Evolutionary conservation across 2,888 invertebrate genomes (phyloP), one percentile per base, ranked within the genome.

Genomic region (Chrysolina oricalcia): DNA sequence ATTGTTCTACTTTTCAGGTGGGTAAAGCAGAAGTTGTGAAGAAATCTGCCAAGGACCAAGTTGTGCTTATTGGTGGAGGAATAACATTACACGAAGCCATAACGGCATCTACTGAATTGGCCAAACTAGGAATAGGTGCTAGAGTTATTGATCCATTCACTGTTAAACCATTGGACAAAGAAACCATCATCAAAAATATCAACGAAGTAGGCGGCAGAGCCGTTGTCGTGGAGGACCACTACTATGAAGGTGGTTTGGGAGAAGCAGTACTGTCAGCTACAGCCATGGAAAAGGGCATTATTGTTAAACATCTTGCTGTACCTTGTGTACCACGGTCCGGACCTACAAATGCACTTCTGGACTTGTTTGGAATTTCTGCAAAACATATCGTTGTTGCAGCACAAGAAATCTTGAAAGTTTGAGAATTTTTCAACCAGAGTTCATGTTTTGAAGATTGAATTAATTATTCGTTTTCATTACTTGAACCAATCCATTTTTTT

Each of bases 161-260:
- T 11, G 90, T 99, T 76, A 99, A 99, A 90, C 99, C 99, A 0
- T 90, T 99, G 81, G 99, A 99, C 89, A 92, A 90, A 71, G 92
- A 92, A 0, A 91, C 93, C 1, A 93, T 99, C 53, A 88, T 94
- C 53, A 90, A 91, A 69, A 93, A 96, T 87, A 98, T 97, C 2
- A 91, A 91, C 77, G 94, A 94, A 71, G 94, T 92, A 72, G 95
- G 94, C 9, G 97, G 97, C 0, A 91, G 93, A 11, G 92, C 99
- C 72, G 88, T 99, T 67, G 97, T 97, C 46, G 97, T 98, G 0
- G 99, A 99, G 89, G 99, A 99, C 88, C 99, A 99, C 89, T 99
- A 99, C 88, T 93, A 95, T 80, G 96, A 96, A 88, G 98, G 99
- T 78, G 99, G 99, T 69, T 87, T 99, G 72, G 99, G 99, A 76